Conservation (phyloP, 1,140 invertebrate species). For the Dufourea novaeangliae region DNA sequence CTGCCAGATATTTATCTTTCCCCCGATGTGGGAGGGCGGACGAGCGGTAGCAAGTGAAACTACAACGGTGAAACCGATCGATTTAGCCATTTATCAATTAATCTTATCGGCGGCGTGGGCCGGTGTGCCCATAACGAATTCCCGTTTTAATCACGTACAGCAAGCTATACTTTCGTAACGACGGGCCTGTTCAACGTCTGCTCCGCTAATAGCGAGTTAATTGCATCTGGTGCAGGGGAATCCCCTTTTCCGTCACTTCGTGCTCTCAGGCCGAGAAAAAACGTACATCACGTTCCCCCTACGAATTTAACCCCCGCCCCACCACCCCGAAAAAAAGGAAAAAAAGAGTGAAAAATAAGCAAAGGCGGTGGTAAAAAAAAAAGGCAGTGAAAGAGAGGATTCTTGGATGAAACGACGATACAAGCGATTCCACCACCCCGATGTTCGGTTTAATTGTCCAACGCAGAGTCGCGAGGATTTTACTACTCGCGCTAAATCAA, state of each 20-base stretch:
- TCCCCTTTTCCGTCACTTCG: constrained; percentile 69
- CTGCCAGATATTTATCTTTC: constrained; percentile 65
- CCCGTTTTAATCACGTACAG: constrained; percentile 69
- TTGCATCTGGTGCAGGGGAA: constrained; percentile 69
- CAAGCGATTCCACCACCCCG: neutral
- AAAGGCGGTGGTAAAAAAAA: neutral
- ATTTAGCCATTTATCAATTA: constrained; percentile 73
- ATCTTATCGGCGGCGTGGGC: constrained; percentile 67
- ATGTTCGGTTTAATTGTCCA: constrained; percentile 7
- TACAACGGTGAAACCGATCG: constrained; percentile 65
- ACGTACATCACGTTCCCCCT: constrained; percentile 20
- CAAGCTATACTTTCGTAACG: constrained; percentile 65
- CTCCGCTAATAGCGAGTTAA: constrained; percentile 72
- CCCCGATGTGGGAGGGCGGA: constrained; percentile 11
- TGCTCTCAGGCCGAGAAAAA: constrained; percentile 49
- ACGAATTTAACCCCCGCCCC: too few species aligned
- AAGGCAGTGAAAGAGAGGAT: neutral
- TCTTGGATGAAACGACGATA: neutral
- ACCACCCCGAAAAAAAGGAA: neutral
- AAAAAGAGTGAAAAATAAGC: too few species aligned
- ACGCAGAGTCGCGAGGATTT: neutral
- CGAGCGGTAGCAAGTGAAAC: constrained; percentile 46
- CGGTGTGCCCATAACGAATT: constrained; percentile 64
- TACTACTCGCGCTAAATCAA: neutral
- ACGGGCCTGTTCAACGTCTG: constrained; percentile 69